These are phyloP conservation scores for Gnathonemus longibarbis DNA, from an alignment of 2,113 vertebrate species.

Conservation along the genomic window DNA sequence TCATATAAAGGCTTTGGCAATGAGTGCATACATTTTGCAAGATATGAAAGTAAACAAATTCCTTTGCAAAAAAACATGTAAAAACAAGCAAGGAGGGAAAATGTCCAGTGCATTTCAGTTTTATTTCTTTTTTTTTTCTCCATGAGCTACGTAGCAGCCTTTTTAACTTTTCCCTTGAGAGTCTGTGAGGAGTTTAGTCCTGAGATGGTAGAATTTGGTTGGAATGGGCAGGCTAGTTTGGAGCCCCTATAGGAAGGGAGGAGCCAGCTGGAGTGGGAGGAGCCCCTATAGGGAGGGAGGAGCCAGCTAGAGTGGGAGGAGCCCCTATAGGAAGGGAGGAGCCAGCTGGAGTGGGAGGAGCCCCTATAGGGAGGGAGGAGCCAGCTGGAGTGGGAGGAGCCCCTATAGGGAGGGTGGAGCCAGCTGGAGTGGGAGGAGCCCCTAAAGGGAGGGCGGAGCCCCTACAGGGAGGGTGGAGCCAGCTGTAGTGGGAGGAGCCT, in stretches of 20 bases:
- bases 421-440: constrained; percentile 44
- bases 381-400: constrained; percentile 42
- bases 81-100: constrained; percentile 52
- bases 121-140: constrained; percentile 32
- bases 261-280: constrained; percentile 39
- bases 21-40: constrained; percentile 55
- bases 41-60: constrained; percentile 57
- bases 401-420: constrained; percentile 50
- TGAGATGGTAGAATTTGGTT: constrained; percentile 12
- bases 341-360: constrained; percentile 41
- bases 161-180: constrained; percentile 37
- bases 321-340: constrained; percentile 51
- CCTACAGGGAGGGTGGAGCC: constrained; percentile 56
- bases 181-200: constrained; percentile 31
- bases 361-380: constrained; percentile 56
- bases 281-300: constrained; percentile 52
- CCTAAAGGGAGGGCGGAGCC: constrained; percentile 42
- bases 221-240: constrained; percentile 43
- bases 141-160: constrained; percentile 49
- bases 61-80: constrained; percentile 47
- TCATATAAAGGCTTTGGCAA: constrained; percentile 69
- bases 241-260: constrained; percentile 39
- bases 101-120: constrained; percentile 65
- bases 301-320: constrained; percentile 42
- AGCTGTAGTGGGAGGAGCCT: constrained; percentile 48